Percentiles rank a stretch among this genome's conserved stretches.
Conservation (phyloP, 2,797 vertebrate species). For the Sebastes melanostomus region DNA sequence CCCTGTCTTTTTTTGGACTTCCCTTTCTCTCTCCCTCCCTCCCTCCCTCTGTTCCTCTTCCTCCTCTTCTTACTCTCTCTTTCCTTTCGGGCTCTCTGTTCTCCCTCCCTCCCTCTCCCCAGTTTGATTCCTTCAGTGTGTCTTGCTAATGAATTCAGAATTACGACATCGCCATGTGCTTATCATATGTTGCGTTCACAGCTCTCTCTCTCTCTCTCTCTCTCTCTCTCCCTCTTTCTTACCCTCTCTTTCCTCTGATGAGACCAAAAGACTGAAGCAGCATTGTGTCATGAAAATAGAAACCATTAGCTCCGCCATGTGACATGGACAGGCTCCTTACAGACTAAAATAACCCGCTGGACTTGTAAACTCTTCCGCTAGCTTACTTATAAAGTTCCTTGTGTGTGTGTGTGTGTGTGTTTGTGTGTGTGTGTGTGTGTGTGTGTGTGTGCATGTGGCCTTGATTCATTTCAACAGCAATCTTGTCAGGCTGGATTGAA, state of each 20-base stretch:
- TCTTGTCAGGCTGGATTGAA: constrained; percentile 14
- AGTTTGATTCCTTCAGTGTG: constrained; percentile 81
- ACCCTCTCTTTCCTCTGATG: constrained; percentile 33
- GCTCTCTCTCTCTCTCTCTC: constrained; percentile 22
- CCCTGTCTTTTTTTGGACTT: constrained; percentile 78
- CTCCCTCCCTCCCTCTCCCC: constrained; percentile 44
- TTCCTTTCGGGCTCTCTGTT: constrained; percentile 39
- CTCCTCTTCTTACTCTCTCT: constrained; percentile 52
- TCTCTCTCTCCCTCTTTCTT: background rate
- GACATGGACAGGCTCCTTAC: constrained; percentile 63
- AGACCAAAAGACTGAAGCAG: constrained; percentile 75
- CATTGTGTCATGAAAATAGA: constrained; percentile 82
- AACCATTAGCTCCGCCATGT: constrained; percentile 79
- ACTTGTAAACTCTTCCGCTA: constrained; percentile 44
- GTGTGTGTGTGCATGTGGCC: background rate
- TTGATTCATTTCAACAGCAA: constrained; percentile 21
- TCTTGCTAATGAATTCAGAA: constrained; percentile 77
- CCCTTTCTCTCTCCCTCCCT: constrained; percentile 65
- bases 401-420: background rate
- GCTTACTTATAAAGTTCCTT: constrained; percentile 30
- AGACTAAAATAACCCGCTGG: constrained; percentile 76
- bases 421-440: background rate
- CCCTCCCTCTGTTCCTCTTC: constrained; percentile 56
- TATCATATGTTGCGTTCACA: constrained; percentile 79
- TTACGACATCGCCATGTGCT: constrained; percentile 84